Percentiles rank a stretch among this genome's conserved stretches.
phyloP scores from a whole-genome alignment of 2,797 vertebrate genomes.

The Argyrosomus regius region DNA sequence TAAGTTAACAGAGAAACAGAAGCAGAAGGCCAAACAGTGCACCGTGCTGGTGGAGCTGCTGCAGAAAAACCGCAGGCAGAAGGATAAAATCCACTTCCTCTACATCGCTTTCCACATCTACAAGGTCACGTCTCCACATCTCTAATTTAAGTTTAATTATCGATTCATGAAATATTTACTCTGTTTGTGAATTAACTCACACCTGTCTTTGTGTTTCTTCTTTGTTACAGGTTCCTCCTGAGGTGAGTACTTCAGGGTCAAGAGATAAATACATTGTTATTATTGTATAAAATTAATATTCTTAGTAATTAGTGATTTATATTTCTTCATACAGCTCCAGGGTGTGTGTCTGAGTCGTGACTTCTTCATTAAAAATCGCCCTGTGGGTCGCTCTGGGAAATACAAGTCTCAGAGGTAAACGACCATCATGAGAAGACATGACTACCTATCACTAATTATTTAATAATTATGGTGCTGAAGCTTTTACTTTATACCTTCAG shows the following conservation, averaged over 20 bases:
- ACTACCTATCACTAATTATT: neutral
- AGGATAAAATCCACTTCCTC: slow-evolving; percentile 78
- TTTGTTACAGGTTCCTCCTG: slow-evolving; percentile 70
- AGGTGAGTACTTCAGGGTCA: slow-evolving; percentile 54
- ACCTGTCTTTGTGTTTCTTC: slow-evolving; percentile 12
- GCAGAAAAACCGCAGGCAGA: slow-evolving; percentile 84
- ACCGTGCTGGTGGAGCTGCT: slow-evolving; percentile 85
- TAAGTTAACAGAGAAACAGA: slow-evolving; percentile 65
- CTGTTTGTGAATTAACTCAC: slow-evolving; percentile 9
- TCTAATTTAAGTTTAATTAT: neutral
- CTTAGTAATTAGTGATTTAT: neutral
- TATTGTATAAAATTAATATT: neutral
- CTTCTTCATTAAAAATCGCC: slow-evolving; percentile 81
- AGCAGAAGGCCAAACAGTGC: slow-evolving; percentile 76
- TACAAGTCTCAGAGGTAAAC: slow-evolving; percentile 80
- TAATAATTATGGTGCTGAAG: neutral
- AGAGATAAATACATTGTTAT: neutral
- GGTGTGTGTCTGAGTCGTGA: slow-evolving; percentile 72
- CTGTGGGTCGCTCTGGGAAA: slow-evolving; percentile 82
- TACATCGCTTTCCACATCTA: slow-evolving; percentile 86
- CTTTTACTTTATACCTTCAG: neutral
- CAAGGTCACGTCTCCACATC: slow-evolving; percentile 49
- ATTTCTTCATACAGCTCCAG: slow-evolving; percentile 62
- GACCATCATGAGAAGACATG: neutral
- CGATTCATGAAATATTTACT: neutral